Base-by-base conservation (phyloP, 2,888 invertebrate genomes). In the Troilus luridus region DNA sequence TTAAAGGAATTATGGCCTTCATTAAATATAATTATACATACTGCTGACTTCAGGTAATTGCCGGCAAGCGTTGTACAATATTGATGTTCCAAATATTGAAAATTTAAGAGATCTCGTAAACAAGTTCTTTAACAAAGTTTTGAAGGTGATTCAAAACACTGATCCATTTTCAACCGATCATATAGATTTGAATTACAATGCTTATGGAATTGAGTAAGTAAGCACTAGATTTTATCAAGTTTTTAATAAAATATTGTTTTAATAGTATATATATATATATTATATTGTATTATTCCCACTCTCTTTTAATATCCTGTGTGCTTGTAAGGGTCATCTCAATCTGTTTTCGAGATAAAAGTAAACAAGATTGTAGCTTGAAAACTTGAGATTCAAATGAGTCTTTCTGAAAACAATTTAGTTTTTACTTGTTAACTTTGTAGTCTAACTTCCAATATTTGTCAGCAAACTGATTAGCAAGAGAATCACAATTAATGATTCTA, bases 191-290 rank as follows among this genome's bases (percentile, higher is more conserved):
- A 58, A 56, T 5, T 85, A 85, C 56, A 54, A 54, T 14, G 56
- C 10, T 12, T 85, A 85, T 85, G 85, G 85, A 85, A 85, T 85
- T 58, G 56, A 54, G 85, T 85, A 56, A 85, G 85, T 85, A 77
- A 77, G 2, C 9, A 41, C 0, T 19, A 17, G 5, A 17, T 67
- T 27, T 67, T 12, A 62, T 59, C 10, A 5, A 64, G 10, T 64
- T 64, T 64, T 64, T 6, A 24, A 67, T 24, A 67, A 11, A 3
- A 67, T 24, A 67, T 67, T 67, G n/a, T 24, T 24, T 24, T 3
- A 24, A 24, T 24, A 24, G 5, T 21, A 7, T 19, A 62, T 6
- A 8, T 67, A 24, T 64, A 8, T 10, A n/a, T n/a, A 1, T 10
- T 64, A 5, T 64, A 10, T 19, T 64, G n/a, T 19, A 0, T 64